Base-by-base conservation (phyloP, 1,140 invertebrate species). In the Thaumatotibia leucotreta region DNA sequence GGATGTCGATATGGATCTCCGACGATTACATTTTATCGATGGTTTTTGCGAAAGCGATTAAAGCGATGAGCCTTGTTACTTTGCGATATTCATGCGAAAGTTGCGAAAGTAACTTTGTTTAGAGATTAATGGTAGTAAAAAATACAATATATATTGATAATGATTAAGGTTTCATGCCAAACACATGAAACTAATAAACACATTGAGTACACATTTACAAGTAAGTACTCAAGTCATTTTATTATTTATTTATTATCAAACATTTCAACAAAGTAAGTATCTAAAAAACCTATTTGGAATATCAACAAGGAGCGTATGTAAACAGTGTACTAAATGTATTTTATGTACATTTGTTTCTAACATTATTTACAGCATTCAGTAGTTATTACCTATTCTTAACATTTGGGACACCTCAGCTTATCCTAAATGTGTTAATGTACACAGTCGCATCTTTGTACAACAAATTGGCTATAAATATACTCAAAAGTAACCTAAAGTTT, bases 1-100 rank as follows among this genome's bases (percentile, higher is more conserved):
- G 68, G 70, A 75, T 70, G 63, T 67, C 70, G 65, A 70, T 73
- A 67, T 72, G 65, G 31, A 20, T 20, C 39, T 20, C 17, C 8
- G 20, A 0, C 17, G 14, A 45, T 45, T 45, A 39, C 35, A 14
- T 39, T 39, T 45, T 45, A 45, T 45, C 17, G 39, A 45, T 20
- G 20, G 35, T 39, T 39, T 39, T 39, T 39, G 35, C 35, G 35
- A 39, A 14, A 39, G n/a, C n/a, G 32, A 33, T 11, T 33, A n/a
- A 33, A 32, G 32, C 4, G 32, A 33, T 33, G 4, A 33, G 0
- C 32, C 32, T 33, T 33, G 32, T 33, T 33, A 33, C 10, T 33
- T 33, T 33, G 32, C 35, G 3, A 39, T 17, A 0, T 35, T 3
- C 14, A 0, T 39, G 14, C 35, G 2, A 0, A 1, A 11, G 32